Evolutionary conservation across 2,888 invertebrate genomes (phyloP).

Genomic region (Acheta domesticus): DNA sequence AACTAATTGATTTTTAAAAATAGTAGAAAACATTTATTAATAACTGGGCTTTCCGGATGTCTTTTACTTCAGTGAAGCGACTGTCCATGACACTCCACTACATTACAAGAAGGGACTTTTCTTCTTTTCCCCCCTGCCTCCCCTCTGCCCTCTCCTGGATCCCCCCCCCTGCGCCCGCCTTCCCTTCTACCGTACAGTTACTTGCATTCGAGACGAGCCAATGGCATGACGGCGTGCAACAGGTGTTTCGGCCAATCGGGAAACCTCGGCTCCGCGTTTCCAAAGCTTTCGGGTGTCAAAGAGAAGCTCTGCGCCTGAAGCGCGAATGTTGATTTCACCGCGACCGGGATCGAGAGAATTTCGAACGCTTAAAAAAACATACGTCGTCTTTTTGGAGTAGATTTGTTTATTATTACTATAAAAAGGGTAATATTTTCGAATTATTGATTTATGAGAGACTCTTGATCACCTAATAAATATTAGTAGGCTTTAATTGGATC

Average conservation of each 20-base stretch:
- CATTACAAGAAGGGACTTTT: conserved; percentile 25
- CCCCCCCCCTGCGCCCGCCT: neutral
- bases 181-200: conserved; percentile 19
- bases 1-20: neutral
- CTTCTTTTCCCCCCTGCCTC: neutral
- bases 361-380: neutral
- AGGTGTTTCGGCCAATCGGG: conserved; percentile 31
- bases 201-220: conserved; percentile 18
- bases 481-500: too few species aligned
- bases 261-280: neutral
- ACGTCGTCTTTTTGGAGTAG: too few species aligned
- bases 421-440: too few species aligned
- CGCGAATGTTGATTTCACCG: neutral
- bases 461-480: too few species aligned
- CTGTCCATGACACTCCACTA: neutral
- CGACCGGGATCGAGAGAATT: neutral
- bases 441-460: too few species aligned
- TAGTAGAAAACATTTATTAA: neutral
- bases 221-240: conserved; percentile 27
- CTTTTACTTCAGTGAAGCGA: neutral
- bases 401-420: too few species aligned
- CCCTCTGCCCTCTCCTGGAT: conserved; percentile 3
- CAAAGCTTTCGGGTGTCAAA: conserved; percentile 5
- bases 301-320: neutral
- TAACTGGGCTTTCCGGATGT: too few species aligned